These are phyloP conservation scores for Porphyrio hochstetteri DNA, from an alignment of 2,113 vertebrate genomes.

Conservation along the genomic window DNA sequence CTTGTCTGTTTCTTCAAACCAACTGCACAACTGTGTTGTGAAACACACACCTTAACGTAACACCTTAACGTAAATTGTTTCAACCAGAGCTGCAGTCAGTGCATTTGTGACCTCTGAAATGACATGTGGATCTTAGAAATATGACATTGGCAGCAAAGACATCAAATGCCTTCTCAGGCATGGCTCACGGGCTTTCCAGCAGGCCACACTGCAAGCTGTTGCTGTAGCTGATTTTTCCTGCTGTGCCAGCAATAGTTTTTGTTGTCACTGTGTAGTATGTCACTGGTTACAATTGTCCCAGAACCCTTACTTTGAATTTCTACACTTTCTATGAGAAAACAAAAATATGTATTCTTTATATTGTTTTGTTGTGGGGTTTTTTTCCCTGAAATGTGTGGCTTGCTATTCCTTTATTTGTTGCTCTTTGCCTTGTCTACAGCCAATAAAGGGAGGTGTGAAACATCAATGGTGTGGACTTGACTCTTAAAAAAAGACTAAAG, in stretches of 20 bases:
- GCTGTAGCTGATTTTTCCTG: neutral
- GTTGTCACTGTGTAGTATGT: neutral
- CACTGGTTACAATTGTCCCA: neutral
- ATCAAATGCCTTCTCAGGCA: neutral
- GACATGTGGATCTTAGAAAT: neutral
- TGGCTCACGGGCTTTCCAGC: neutral
- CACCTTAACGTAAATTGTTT: neutral
- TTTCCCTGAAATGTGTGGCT: neutral
- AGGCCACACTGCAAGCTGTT: neutral
- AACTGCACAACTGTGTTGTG: neutral
- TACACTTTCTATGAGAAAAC: neutral
- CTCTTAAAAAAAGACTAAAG: neutral
- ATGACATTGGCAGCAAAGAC: neutral
- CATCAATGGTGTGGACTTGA: neutral
- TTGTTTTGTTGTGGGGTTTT: neutral
- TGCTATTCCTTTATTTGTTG: neutral
- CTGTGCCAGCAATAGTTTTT: neutral
- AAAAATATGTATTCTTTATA: neutral
- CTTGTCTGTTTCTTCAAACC: neutral
- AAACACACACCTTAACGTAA: neutral
- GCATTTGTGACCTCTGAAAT: neutral
- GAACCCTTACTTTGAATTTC: neutral
- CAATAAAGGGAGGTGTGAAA: neutral
- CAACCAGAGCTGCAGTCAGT: neutral
- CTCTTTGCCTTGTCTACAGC: neutral